These are phyloP conservation scores for silkworm (Bombyx mori) DNA, from an alignment of 1,140 invertebrate genomes.

Conservation along the genomic window DNA sequence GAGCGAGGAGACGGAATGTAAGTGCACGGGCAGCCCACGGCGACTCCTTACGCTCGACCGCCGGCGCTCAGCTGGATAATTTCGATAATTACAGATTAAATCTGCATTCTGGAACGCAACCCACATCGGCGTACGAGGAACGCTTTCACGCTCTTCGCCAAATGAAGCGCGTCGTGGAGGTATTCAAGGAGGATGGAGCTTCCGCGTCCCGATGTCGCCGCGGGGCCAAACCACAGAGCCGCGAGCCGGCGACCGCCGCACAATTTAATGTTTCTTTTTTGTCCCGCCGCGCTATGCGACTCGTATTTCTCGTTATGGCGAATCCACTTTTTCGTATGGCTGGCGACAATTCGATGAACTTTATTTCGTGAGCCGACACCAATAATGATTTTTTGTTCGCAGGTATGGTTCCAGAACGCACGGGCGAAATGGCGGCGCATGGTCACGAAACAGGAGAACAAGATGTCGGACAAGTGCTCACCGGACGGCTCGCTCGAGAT, in stretches of 20 bases:
- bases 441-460: conserved; percentile 88
- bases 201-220: conserved; percentile 2
- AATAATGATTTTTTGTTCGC: conserved; percentile 63
- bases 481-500: conserved; percentile 73
- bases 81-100: conserved; percentile 48
- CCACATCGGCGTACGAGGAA: conserved; percentile 23
- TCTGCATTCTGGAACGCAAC: conserved; percentile 32
- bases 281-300: conserved; percentile 14
- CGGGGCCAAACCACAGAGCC: conserved; percentile 22
- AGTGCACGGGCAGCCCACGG: neutral
- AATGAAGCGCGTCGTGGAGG: conserved; percentile 4
- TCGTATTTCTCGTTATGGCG: conserved; percentile 32
- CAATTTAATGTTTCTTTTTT: conserved; percentile 29
- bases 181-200: neutral
- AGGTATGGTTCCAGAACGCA: conserved; percentile 99
- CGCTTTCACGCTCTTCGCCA: conserved; percentile 29
- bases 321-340: conserved; percentile 32
- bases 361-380: conserved; percentile 22
- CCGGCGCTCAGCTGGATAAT: conserved; percentile 22
- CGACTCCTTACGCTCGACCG: conserved; percentile 20
- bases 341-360: conserved; percentile 5
- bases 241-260: conserved; percentile 8
- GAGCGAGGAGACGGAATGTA: conserved; percentile 22
- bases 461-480: conserved; percentile 76
- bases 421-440: conserved; percentile 97